A percentile compares a stretch with the other conserved stretches of the same genome.
phyloP scores from a whole-genome alignment of 2,797 vertebrate species.

The Dermochelys coriacea region DNA sequence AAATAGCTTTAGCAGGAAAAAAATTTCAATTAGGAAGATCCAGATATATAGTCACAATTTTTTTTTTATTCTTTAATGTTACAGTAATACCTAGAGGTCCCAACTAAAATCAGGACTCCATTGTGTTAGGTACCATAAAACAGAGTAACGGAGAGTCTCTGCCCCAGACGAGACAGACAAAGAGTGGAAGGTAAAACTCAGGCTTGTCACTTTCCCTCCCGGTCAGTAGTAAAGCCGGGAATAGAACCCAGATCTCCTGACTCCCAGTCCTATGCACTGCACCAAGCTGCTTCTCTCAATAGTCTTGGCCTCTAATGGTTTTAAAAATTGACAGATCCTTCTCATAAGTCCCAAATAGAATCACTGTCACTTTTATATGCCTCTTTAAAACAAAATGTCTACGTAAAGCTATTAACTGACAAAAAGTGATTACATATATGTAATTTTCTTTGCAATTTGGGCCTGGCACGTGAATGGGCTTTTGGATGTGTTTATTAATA shows the following conservation, averaged over 20 bases:
- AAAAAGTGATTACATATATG: constrained; percentile 1
- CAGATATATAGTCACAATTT: background rate
- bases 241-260: background rate
- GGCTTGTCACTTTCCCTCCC: background rate
- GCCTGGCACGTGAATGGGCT: background rate
- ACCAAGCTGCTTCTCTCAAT: background rate
- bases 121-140: background rate
- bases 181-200: background rate
- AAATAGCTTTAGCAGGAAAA: background rate
- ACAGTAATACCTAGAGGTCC: background rate
- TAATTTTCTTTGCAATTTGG: background rate
- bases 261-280: background rate
- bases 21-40: background rate
- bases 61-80: background rate
- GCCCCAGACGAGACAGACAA: background rate
- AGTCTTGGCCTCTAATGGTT: background rate
- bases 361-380: background rate
- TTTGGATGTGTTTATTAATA: background rate
- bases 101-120: background rate
- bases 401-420: background rate
- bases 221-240: background rate
- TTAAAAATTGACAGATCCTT: background rate
- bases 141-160: background rate
- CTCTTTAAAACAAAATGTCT: background rate
- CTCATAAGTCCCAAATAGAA: background rate